Percentiles rank a stretch among this genome's conserved stretches.
Evolutionary conservation across 2,113 vertebrate genomes (phyloP).

Genomic region (Nerophis lumbriciformis): DNA sequence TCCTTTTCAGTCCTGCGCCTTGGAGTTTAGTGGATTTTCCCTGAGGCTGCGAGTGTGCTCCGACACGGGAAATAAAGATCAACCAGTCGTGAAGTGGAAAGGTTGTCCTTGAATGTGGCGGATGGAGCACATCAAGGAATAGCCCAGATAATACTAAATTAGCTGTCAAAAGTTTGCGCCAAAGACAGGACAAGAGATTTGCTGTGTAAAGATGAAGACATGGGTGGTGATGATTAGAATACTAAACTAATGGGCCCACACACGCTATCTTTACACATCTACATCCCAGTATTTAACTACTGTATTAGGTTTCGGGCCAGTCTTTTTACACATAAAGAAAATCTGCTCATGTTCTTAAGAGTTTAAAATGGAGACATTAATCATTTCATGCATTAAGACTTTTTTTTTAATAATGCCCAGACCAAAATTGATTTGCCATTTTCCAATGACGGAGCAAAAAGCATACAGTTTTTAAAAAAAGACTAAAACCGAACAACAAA

Average conservation of each 20-base stretch:
- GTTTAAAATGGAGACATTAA: no score
- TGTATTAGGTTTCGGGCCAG: slow-evolving; percentile 16
- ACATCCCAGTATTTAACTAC: slow-evolving; percentile 18
- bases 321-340: slow-evolving; percentile 30
- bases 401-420: no score
- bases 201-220: not conserved
- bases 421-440: no score
- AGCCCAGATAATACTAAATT: slow-evolving; percentile 25
- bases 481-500: no score
- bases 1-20: slow-evolving; percentile 38
- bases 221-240: not conserved
- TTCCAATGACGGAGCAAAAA: no score
- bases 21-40: slow-evolving; percentile 11
- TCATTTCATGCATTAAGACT: no score
- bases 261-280: slow-evolving; percentile 6
- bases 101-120: slow-evolving; percentile 17
- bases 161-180: slow-evolving; percentile 19
- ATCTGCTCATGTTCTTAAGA: slow-evolving; percentile 34
- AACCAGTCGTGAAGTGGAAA: slow-evolving; percentile 30
- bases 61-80: slow-evolving; percentile 38
- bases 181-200: not conserved
- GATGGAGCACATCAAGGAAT: slow-evolving; percentile 14
- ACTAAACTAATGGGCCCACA: not conserved
- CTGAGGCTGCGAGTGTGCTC: slow-evolving; percentile 14
- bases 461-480: no score